Conservation (phyloP, 2,113 vertebrate genomes). For the Actenoides hombroni region DNA sequence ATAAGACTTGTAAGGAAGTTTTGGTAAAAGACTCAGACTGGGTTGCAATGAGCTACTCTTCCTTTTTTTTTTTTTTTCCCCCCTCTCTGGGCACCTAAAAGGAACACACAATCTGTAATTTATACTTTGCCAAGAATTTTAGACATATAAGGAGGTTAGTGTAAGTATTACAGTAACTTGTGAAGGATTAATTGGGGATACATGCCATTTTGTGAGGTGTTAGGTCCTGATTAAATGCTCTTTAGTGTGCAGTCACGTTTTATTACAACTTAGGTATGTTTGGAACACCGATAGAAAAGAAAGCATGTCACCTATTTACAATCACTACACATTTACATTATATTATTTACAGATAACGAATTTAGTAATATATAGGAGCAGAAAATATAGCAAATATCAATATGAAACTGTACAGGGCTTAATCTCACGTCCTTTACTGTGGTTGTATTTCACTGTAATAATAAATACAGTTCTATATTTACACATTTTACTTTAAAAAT, state of each 20-base stretch:
- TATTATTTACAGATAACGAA: constrained; percentile 78
- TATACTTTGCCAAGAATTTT: not conserved
- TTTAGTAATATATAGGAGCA: constrained; percentile 69
- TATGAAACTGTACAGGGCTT: constrained; percentile 77
- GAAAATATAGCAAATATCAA: constrained; percentile 70
- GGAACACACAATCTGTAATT: not conserved
- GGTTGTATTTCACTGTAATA: constrained; percentile 74
- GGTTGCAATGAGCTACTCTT: not conserved
- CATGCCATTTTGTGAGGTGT: not conserved
- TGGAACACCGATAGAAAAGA: constrained; percentile 77
- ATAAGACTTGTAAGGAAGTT: not conserved
- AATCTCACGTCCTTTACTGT: constrained; percentile 68
- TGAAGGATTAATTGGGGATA: not conserved
- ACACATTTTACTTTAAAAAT: constrained; percentile 80
- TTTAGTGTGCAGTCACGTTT: constrained; percentile 72
- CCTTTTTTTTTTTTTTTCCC: not conserved
- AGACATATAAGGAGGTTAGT: not conserved
- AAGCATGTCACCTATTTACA: constrained; percentile 80
- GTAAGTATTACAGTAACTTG: not conserved
- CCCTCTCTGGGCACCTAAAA: not conserved
- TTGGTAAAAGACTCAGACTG: not conserved
- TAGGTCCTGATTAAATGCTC: constrained; percentile 27
- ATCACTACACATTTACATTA: constrained; percentile 79
- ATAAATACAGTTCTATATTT: constrained; percentile 90
- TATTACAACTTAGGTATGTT: constrained; percentile 79